phyloP scores from a whole-genome alignment of 2,113 vertebrate genomes.

The Gnathonemus echidnorhynchus region DNA sequence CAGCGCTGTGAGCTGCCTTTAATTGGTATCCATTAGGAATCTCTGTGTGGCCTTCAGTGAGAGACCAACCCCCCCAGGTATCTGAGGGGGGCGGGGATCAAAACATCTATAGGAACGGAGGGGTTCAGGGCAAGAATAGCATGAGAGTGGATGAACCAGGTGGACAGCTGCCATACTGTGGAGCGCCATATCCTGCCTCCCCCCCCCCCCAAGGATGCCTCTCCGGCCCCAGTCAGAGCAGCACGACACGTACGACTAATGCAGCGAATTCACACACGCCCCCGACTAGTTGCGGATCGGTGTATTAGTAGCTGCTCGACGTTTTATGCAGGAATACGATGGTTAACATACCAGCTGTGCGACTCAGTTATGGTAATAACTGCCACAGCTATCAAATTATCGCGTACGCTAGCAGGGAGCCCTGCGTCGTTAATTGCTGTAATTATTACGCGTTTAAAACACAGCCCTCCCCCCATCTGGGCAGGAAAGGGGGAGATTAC shows the following conservation, averaged over 20 bases:
- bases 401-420: neutral
- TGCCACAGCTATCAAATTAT: neutral
- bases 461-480: neutral
- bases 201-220: neutral
- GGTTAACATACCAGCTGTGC: neutral
- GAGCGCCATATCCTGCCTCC: neutral
- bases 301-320: neutral
- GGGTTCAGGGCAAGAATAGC: neutral
- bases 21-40: neutral
- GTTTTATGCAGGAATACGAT: neutral
- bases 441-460: neutral
- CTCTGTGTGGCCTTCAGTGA: neutral
- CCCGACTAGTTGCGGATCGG: neutral
- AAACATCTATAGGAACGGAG: neutral
- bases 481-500: neutral
- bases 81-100: neutral
- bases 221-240: neutral
- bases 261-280: neutral
- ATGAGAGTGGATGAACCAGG: neutral
- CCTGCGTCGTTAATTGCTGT: neutral
- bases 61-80: neutral
- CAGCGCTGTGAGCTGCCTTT: neutral
- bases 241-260: neutral
- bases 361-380: neutral
- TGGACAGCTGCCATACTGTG: neutral